Conservation (phyloP, 2,888 invertebrate genomes). For the Liodrosophila aerea region DNA sequence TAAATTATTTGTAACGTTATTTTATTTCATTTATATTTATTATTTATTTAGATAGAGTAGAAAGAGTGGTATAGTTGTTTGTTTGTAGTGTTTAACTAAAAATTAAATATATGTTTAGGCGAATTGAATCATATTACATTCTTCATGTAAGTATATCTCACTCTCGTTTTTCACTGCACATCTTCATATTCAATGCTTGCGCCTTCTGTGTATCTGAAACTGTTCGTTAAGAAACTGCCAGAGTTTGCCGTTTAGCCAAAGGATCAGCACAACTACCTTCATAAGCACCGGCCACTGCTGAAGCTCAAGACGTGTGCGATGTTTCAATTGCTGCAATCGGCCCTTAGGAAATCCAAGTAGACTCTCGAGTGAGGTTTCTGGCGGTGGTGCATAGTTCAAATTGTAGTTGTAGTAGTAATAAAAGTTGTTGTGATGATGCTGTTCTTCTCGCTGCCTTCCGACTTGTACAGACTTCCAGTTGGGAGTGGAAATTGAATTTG, state of each 20-base stretch:
- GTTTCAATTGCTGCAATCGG: constrained; percentile 70
- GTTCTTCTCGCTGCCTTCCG: constrained; percentile 50
- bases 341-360: constrained; percentile 33
- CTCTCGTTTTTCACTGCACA: too few species aligned
- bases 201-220: constrained; percentile 65
- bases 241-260: constrained; percentile 80
- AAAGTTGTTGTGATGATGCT: constrained; percentile 71
- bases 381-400: constrained; percentile 71
- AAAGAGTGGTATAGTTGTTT: too few species aligned
- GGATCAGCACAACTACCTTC: constrained; percentile 75
- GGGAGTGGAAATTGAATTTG: background rate
- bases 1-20: too few species aligned
- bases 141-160: constrained; percentile 20
- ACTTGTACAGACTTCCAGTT: constrained; percentile 31
- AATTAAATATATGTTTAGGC: constrained; percentile 16
- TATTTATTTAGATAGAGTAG: too few species aligned
- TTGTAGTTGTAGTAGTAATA: constrained; percentile 78
- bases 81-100: too few species aligned
- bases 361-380: constrained; percentile 23
- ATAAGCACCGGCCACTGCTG: constrained; percentile 80
- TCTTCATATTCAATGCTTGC: constrained; percentile 59
- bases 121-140: constrained; percentile 44
- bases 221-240: constrained; percentile 78
- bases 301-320: constrained; percentile 76
- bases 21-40: too few species aligned